Percentiles rank a stretch among this genome's conserved stretches.
phyloP scores from a whole-genome alignment of 2,113 vertebrate genomes.

The Engystomops pustulosus region DNA sequence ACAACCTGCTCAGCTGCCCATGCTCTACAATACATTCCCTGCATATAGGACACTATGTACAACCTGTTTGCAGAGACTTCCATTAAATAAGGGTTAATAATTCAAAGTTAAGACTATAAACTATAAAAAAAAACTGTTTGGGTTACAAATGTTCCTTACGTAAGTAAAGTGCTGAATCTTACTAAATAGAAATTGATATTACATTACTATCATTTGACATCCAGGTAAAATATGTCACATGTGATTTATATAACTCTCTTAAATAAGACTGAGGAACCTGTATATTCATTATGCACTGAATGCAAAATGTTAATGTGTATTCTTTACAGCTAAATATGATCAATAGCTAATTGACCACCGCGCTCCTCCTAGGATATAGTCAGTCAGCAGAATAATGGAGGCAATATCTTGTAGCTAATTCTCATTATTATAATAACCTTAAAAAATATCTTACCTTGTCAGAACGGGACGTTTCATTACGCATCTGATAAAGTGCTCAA shows the following conservation, averaged over 20 bases:
- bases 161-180: conserved; percentile 18
- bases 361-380: not conserved
- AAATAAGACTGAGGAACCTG: conserved; percentile 28
- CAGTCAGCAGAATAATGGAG: conserved; percentile 7
- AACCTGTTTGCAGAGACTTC: no score
- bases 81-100: not conserved
- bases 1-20: no score
- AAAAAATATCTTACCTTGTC: not conserved
- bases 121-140: not conserved
- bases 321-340: conserved; percentile 22
- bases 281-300: conserved; percentile 19
- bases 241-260: conserved; percentile 27
- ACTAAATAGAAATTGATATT: conserved; percentile 32
- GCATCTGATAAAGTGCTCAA: not conserved
- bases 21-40: no score
- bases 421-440: not conserved
- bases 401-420: not conserved
- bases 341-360: conserved; percentile 27
- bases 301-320: conserved; percentile 26
- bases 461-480: not conserved
- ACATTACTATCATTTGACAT: conserved; percentile 17
- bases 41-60: no score
- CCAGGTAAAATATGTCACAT: conserved; percentile 20
- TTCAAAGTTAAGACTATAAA: not conserved
- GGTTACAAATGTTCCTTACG: not conserved